phyloP scores from a whole-genome alignment of 2,113 vertebrate species.

The Arizona elegans region DNA sequence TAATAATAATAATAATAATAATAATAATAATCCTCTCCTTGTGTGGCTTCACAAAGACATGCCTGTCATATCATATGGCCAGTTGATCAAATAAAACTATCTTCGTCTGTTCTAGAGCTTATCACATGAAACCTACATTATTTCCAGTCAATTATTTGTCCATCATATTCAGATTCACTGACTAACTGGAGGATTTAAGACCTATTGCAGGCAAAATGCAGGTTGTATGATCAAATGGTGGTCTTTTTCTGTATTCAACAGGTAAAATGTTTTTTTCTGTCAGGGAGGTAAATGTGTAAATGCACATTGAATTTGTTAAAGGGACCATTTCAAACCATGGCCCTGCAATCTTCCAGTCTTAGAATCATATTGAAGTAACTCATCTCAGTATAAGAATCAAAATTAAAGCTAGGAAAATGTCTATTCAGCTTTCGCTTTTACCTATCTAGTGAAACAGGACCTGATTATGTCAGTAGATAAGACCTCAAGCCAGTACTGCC shows the following conservation, averaged over 20 bases:
- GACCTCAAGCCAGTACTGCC: neutral
- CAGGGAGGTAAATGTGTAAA: neutral
- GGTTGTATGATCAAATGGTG: neutral
- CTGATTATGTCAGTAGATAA: neutral
- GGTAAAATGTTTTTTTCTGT: neutral
- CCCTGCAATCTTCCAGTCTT: neutral
- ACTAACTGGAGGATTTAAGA: neutral
- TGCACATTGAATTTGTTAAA: neutral
- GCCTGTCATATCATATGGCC: conserved; percentile 1
- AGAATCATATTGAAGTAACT: neutral
- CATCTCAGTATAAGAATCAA: neutral
- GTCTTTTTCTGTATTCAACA: neutral
- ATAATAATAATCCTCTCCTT: neutral
- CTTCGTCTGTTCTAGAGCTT: neutral
- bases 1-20: too few relatives aligned
- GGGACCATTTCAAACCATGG: neutral
- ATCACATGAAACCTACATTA: neutral
- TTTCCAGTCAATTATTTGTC: neutral
- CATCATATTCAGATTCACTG: neutral
- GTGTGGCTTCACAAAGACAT: conserved; percentile 20
- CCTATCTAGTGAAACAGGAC: neutral
- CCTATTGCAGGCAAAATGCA: neutral
- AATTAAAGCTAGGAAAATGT: neutral
- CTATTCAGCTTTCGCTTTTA: neutral
- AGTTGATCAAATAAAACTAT: neutral